A percentile compares a stretch with the other conserved stretches of the same genome.
Conservation (phyloP, 2,888 invertebrate species). For the Nymphalis polychloros region DNA sequence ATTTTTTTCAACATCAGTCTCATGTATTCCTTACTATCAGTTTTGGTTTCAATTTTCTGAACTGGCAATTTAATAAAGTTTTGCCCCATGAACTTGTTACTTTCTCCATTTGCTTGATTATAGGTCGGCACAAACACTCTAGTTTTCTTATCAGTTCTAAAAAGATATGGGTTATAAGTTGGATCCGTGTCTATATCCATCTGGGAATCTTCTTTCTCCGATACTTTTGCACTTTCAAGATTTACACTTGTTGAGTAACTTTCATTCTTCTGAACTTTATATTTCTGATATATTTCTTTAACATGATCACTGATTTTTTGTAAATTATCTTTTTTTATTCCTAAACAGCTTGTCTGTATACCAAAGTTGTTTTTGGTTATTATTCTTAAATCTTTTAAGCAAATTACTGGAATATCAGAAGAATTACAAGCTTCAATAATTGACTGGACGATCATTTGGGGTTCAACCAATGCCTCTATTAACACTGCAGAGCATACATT, state of each 20-base stretch:
- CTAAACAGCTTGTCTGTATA: slow-evolving; percentile 69
- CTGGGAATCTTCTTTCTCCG: slow-evolving; percentile 34
- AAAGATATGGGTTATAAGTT: slow-evolving; percentile 54
- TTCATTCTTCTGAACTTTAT: slow-evolving; percentile 35
- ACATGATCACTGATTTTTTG: slow-evolving; percentile 50
- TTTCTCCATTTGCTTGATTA: slow-evolving; percentile 34
- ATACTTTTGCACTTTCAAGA: slow-evolving; percentile 23
- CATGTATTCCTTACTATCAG: slow-evolving; percentile 54
- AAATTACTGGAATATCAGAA: slow-evolving; percentile 59
- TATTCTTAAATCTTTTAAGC: slow-evolving; percentile 62
- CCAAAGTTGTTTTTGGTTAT: slow-evolving; percentile 58
- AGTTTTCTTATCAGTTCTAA: slow-evolving; percentile 58
- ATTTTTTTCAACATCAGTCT: slow-evolving; percentile 71
- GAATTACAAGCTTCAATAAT: slow-evolving; percentile 59
- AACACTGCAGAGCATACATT: slow-evolving; percentile 62
- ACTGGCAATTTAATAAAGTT: slow-evolving; percentile 60
- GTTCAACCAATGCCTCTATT: slow-evolving; percentile 67
- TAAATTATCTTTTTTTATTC: slow-evolving; percentile 54
- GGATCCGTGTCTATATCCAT: slow-evolving; percentile 32
- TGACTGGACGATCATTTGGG: slow-evolving; percentile 67
- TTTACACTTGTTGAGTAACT: slow-evolving; percentile 15
- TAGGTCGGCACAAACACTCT: slow-evolving; percentile 63
- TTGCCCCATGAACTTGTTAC: slow-evolving; percentile 58
- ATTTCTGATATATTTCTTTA: slow-evolving; percentile 48
- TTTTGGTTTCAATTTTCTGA: slow-evolving; percentile 42